Conservation (phyloP, 2,888 invertebrate species). For the Harpagoxenus sublaevis region DNA sequence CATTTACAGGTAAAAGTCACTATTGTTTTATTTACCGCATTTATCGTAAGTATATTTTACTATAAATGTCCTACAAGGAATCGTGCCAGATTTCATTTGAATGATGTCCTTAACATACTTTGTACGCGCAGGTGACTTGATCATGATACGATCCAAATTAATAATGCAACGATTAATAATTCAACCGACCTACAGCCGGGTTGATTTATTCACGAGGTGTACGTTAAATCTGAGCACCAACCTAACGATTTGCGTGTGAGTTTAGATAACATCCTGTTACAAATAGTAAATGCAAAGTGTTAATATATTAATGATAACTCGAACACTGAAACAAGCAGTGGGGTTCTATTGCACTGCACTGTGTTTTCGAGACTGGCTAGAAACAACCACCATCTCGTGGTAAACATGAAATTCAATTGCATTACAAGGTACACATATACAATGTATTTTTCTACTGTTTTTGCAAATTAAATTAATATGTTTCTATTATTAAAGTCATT, state of each 20-base stretch:
- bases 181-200: constrained; percentile 13
- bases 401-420: constrained; percentile 26
- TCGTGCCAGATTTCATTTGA: constrained; percentile 27
- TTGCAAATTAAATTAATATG: neutral
- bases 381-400: constrained; percentile 34
- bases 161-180: constrained; percentile 50
- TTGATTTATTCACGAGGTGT: constrained; percentile 34
- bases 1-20: neutral
- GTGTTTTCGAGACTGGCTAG: neutral
- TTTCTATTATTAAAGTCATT: neutral
- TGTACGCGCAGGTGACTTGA: constrained; percentile 14
- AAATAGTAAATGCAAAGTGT: constrained; percentile 37
- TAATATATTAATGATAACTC: constrained; percentile 5
- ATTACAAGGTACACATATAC: neutral
- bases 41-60: constrained; percentile 6
- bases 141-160: constrained; percentile 36
- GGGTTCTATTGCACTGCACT: neutral
- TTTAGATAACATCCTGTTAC: constrained; percentile 22
- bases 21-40: neutral
- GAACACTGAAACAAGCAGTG: neutral
- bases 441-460: neutral
- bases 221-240: neutral
- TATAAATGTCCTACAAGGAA: constrained; percentile 1
- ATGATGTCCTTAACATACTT: constrained; percentile 46
- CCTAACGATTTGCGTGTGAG: constrained; percentile 1